Evolutionary conservation across 2,113 vertebrate species (phyloP), one percentile per base, ranked within the genome.

Genomic region (Electrona antarctica): DNA sequence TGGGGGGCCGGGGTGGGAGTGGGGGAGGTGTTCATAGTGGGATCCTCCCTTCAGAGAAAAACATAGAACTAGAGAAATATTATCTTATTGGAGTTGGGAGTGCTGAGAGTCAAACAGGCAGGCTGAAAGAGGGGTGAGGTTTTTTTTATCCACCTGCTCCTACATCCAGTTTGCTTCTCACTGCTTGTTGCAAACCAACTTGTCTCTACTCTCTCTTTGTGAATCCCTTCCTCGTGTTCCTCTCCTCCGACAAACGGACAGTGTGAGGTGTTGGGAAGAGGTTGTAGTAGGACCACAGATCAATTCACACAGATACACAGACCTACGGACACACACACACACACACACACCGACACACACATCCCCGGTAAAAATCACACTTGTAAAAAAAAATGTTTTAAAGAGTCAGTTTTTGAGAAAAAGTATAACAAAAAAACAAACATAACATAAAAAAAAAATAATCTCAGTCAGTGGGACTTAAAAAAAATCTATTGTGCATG

Each of bases 381-480:
- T 54, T 7, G 4, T 55, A 93, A 86, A 83, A 88, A 90, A 92
- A 54, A 58, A 59, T 73, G 73, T 41, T 41, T 41, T 41, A 41
- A 47, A 33, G 13, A 54, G 91, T 91, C 84, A 90, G 87, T 83
- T 86, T 81, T 73, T 86, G 11, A 13, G 64, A 63, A 56, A 92
- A 93, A 81, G 76, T 63, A 81, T 71, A 60, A 78, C 91, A 92
- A 92, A 91, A 74, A 79, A 69, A 58, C 7, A 2, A 88, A 92
- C 78, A 89, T 73, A 73, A 76, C 47, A 89, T 91, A 92, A 91
- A 93, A 85, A 41, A 73, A 62, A 82, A 58, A 83, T 92, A 91
- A 90, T 93, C 28, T 91, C 91, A 92, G 93, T 89, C 90, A 91
- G 91, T 90, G 81, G 92, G 95, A 93, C 91, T 93, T 92, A 74